Evolutionary conservation across 2,113 vertebrate genomes (phyloP), one percentile per base, ranked within the genome.

Genomic region (Bujurquina vittata): DNA sequence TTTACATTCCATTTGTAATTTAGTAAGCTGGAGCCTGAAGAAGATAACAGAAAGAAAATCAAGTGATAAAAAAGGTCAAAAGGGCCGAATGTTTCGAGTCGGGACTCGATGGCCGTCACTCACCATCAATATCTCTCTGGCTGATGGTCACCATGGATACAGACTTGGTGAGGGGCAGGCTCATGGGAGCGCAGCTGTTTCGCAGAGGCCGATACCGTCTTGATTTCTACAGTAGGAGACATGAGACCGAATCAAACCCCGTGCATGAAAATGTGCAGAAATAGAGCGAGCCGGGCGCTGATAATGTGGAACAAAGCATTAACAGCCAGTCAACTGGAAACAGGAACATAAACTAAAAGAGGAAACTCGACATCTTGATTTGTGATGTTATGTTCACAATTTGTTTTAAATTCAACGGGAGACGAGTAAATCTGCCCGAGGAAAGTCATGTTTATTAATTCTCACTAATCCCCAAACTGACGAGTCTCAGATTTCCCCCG

Each of bases 91-190:
- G 15, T 35, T 33, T 33, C 3, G 59, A 17, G 40, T 26, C 29
- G 1, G 26, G 15, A 46, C 10, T 11, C 59, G 37, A 79, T 52
- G 23, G n/a, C 72, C 31, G 67, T 65, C 75, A 89, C 93, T 91
- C 84, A 99, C 98, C 96, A 86, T 99, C 98, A 5, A 95, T 89
- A 87, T 96, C 96, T 86, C 96, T 95, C 81, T 98, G 97, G 94
- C 94, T 96, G 93, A 99, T 98, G 79, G 97, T 94, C 81, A 98
- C 94, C 90, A 99, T 96, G 15, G 97, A 99, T 82, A 98, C 94
- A n/a, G 97, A 98, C 93, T 99, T 98, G 65, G 96, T 98, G 92
- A 99, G 93, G 0, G 96, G 96, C 87, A 97, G 96, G 83, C 94
- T 94, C 88, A 96, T 94, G 6, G 94, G 89, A 23, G 95, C 94